Conservation (phyloP, 2,888 invertebrate genomes). For the Nezara viridula region DNA sequence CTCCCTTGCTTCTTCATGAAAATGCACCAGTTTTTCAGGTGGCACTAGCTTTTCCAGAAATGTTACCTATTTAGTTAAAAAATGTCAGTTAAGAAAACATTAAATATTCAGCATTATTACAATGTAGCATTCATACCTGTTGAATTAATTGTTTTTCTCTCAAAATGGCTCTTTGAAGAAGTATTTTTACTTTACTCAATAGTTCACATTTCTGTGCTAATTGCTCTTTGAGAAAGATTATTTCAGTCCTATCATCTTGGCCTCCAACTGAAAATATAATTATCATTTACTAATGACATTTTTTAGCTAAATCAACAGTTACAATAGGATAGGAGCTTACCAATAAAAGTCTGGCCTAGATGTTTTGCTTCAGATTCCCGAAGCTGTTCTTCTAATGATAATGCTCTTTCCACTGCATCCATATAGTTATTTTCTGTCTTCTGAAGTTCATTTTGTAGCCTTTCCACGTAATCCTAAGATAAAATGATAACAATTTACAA, state of each 20-base stretch:
- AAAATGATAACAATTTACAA: background rate
- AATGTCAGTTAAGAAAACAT: background rate
- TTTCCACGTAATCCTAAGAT: slow-evolving; percentile 66
- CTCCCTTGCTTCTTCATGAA: slow-evolving; percentile 57
- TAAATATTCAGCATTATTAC: background rate
- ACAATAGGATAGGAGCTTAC: slow-evolving; percentile 27
- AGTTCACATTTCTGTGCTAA: slow-evolving; percentile 75
- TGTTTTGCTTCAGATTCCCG: slow-evolving; percentile 62
- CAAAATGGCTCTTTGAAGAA: slow-evolving; percentile 76
- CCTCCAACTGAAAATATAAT: slow-evolving; percentile 59
- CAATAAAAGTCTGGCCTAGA: slow-evolving; percentile 62
- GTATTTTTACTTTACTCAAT: slow-evolving; percentile 76
- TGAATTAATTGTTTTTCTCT: slow-evolving; percentile 77
- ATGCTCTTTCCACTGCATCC: slow-evolving; percentile 66
- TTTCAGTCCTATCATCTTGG: slow-evolving; percentile 69
- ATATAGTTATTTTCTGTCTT: slow-evolving; percentile 66
- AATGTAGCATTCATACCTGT: slow-evolving; percentile 69
- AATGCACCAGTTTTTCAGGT: slow-evolving; percentile 62
- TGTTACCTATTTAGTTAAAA: slow-evolving; percentile 61
- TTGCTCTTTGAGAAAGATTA: slow-evolving; percentile 73
- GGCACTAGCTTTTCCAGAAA: slow-evolving; percentile 65
- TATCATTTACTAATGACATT: background rate
- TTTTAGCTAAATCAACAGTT: background rate
- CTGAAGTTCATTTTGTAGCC: slow-evolving; percentile 66
- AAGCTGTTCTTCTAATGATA: slow-evolving; percentile 66